Conservation (phyloP, 1,140 invertebrate genomes). For the Heliconius hewitsoni region DNA sequence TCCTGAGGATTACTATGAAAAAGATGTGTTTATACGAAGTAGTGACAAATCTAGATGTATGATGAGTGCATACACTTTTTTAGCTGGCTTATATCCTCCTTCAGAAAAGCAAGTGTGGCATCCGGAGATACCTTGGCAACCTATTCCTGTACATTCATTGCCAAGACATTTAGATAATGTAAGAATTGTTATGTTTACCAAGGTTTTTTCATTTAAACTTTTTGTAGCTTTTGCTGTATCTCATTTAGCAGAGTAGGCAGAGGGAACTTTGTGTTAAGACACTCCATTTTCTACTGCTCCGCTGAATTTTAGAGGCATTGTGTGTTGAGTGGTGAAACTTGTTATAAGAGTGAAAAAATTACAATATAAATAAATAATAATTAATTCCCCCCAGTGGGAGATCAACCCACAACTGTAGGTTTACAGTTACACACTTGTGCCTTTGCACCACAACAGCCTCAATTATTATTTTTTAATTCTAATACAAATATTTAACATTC, state of each 20-base stretch:
- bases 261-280: no score
- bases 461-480: slow-evolving; percentile 1
- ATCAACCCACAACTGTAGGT: no score
- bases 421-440: no score
- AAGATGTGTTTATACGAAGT: slow-evolving; percentile 87
- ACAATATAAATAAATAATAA: no score
- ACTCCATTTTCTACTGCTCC: no score
- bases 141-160: slow-evolving; percentile 91
- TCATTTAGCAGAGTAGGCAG: no score
- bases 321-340: no score
- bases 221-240: not conserved
- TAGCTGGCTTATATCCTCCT: slow-evolving; percentile 92
- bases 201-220: not conserved
- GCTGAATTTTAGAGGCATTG: no score
- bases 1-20: slow-evolving; percentile 83
- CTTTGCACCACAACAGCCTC: no score
- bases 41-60: slow-evolving; percentile 91
- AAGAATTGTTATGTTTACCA: slow-evolving; percentile 44
- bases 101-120: slow-evolving; percentile 87
- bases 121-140: slow-evolving; percentile 89
- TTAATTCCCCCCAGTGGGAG: no score
- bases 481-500: slow-evolving; percentile 10
- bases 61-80: slow-evolving; percentile 91
- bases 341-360: no score
- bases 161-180: slow-evolving; percentile 87